Percentiles rank a stretch among this genome's conserved stretches.
Conservation (phyloP, 2,797 vertebrate species). For the Aselliscus stoliczkanus region DNA sequence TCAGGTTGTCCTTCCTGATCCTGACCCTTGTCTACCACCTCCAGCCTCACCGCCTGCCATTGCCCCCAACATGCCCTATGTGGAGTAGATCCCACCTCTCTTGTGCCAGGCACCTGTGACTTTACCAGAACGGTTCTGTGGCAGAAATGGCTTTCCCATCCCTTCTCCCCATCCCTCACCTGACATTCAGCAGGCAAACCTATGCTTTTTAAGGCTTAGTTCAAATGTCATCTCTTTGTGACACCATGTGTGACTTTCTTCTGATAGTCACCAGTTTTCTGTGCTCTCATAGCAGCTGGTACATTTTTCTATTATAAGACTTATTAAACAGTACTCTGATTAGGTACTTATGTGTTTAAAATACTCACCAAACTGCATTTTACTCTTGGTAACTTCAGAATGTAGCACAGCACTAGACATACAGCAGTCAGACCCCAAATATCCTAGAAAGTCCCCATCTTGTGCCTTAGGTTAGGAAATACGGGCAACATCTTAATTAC, state of each 20-base stretch:
- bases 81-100: not conserved
- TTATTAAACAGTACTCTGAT: not conserved
- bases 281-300: not conserved
- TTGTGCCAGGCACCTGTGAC: not conserved
- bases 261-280: not conserved
- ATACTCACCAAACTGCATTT: not conserved
- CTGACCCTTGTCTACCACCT: not conserved
- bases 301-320: not conserved
- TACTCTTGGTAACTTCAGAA: not conserved
- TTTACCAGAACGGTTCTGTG: not conserved
- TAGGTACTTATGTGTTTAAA: not conserved
- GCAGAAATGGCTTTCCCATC: not conserved
- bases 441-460: not conserved
- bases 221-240: not conserved
- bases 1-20: not conserved
- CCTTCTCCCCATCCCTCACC: not conserved
- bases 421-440: not conserved
- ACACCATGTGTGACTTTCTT: slow-evolving; percentile 14
- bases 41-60: not conserved
- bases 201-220: slow-evolving; percentile 14
- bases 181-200: not conserved
- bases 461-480: not conserved
- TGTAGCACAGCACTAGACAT: not conserved
- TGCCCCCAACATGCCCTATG: not conserved
- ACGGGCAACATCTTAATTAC: not conserved